Conservation (phyloP, 2,888 invertebrate genomes). For the Cephalotes varians region DNA sequence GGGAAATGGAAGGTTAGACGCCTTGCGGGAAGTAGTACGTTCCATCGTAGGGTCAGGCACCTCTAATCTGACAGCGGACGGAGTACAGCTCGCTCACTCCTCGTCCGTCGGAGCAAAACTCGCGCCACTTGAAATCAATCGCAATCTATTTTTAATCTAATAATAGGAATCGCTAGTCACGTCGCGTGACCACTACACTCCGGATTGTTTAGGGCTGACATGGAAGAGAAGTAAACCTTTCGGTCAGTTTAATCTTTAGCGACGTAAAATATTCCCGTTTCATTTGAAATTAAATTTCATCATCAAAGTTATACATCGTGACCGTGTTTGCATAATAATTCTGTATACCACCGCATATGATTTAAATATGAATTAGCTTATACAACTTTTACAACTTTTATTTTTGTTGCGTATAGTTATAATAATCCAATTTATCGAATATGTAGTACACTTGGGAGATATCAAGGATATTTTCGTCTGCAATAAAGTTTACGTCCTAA, state of each 20-base stretch:
- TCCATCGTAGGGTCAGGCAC: constrained; percentile 75
- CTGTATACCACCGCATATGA: not conserved
- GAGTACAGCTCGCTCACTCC: constrained; percentile 26
- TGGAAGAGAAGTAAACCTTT: not conserved
- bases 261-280: not conserved
- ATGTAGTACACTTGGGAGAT: not conserved
- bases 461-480: constrained; percentile 1
- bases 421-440: constrained; percentile 6
- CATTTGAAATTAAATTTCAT: not conserved
- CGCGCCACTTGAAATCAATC: constrained; percentile 71
- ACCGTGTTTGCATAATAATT: not conserved
- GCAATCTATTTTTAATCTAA: constrained; percentile 76
- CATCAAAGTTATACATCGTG: not conserved
- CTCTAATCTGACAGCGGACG: constrained; percentile 68
- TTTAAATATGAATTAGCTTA: not conserved
- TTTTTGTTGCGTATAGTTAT: not conserved
- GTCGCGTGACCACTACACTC: constrained; percentile 29
- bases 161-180: constrained; percentile 44
- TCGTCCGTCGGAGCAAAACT: not conserved
- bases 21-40: constrained; percentile 64
- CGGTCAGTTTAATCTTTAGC: not conserved
- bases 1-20: constrained; percentile 22
- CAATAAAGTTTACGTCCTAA: constrained; percentile 28
- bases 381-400: not conserved
- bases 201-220: constrained; percentile 30